Percentiles rank a stretch among this genome's conserved stretches.
Evolutionary conservation across 30 jellyfish, hydroid and myxozoan species (phyloP).

Genomic region (Hydractinia echinata): DNA sequence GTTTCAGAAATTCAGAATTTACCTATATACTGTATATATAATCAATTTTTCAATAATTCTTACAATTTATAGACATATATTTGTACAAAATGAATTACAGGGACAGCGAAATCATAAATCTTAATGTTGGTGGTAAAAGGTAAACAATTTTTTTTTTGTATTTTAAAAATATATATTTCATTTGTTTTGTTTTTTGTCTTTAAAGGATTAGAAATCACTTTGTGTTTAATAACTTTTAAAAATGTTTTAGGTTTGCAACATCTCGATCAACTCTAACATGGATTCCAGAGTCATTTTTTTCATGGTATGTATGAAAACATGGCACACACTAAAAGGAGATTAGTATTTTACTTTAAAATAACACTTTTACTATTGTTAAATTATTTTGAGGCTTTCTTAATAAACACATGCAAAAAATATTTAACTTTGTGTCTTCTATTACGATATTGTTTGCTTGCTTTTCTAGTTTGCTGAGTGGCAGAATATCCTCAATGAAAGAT

Average conservation of each 20-base stretch:
- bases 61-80: too few species aligned
- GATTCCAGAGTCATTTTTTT: conserved; percentile 82
- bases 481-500: conserved; percentile 75
- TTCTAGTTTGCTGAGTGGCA: conserved; percentile 74
- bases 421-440: neutral
- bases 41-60: too few species aligned
- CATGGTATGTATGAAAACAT: conserved; percentile 45
- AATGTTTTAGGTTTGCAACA: conserved; percentile 61
- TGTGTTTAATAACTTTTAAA: neutral
- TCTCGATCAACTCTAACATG: conserved; percentile 84
- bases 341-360: too few species aligned
- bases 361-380: too few species aligned
- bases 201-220: neutral
- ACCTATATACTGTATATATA: too few species aligned
- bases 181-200: neutral
- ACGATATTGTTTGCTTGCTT: neutral
- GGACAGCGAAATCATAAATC: conserved; percentile 57
- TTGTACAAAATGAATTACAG: neutral
- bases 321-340: too few species aligned
- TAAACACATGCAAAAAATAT: too few species aligned
- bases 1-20: too few species aligned
- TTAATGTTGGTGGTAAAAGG: conserved; percentile 88
- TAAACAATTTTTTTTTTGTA: neutral
- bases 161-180: neutral
- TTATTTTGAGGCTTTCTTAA: too few species aligned